Conservation (phyloP, 2,797 vertebrate genomes). For the Chlorospingus semifuscus region DNA sequence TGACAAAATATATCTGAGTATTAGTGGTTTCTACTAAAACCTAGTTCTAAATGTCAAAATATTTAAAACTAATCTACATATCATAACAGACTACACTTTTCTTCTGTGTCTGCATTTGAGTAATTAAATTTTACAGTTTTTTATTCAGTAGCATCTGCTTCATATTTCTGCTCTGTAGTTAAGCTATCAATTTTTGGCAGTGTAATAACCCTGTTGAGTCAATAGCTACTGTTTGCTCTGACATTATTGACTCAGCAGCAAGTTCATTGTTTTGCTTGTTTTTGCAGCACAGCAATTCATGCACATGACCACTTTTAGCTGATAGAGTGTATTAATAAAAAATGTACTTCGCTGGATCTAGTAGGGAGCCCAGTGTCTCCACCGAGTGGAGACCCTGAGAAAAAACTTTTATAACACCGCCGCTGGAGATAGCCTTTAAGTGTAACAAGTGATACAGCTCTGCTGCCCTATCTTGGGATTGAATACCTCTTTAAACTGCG, state of each 20-base stretch:
- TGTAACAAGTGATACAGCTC: not conserved
- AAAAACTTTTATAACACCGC: not conserved
- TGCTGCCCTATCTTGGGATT: not conserved
- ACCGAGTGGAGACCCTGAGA: not conserved
- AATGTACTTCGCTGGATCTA: not conserved
- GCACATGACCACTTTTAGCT: not conserved
- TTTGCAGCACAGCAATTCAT: not conserved
- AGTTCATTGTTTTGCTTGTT: conserved; percentile 1
- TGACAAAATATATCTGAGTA: not conserved
- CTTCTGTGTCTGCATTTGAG: conserved; percentile 7
- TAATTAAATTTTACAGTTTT: conserved; percentile 65
- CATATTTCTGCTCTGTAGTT: conserved; percentile 57
- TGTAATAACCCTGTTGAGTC: conserved; percentile 35
- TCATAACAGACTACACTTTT: conserved; percentile 15
- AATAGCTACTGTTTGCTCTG: conserved; percentile 50
- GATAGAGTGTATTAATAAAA: not conserved
- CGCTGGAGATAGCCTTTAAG: not conserved
- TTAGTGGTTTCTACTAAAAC: not conserved
- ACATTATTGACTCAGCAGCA: conserved; percentile 32
- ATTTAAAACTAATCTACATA: conserved; percentile 46
- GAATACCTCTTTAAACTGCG: not conserved
- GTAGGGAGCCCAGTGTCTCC: not conserved
- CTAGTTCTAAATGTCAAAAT: conserved; percentile 47
- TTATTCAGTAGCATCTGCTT: conserved; percentile 64
- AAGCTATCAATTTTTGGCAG: conserved; percentile 54